Base-by-base conservation (phyloP, 2,113 vertebrate genomes). In the Silurus asotus region DNA sequence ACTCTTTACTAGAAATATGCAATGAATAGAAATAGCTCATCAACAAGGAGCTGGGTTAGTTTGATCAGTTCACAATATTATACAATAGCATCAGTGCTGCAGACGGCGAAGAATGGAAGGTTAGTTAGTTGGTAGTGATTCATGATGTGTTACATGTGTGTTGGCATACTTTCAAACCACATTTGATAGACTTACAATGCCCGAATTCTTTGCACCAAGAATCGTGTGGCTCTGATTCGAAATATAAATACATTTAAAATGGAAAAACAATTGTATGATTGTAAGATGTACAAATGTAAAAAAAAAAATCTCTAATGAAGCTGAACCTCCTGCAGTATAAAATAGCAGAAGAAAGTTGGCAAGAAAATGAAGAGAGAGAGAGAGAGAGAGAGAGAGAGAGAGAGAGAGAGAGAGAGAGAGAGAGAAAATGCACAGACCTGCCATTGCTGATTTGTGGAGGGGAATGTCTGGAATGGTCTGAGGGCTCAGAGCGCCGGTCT, bases 381-480 rank as follows among this genome's bases (percentile, higher is more conserved):
- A 78, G 15, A 28, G 59, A 55, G 45, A 25, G 19, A 20, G 23
- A 58, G 20, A 82, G 23, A 53, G 58, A 55, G 76, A 59, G 8
- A 64, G n/a, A n/a, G 9, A 19, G 37, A 70, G 69, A 72, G 17
- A 48, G 37, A 48, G 17, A 48, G 69, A 49, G 15, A 9, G 37
- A 28, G 10, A 7, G 49, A 55, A 37, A 61, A 6, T 19, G 11
- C 28, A 77, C 86, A 28, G 95, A 99, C 98, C 97, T 99, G 95
- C 97, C 96, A 37, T 96, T 98, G 96, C 96, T 98, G 94, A 97
- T 96, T 91, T 98, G 98, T 85, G 96, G 97, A 55, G 97, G 97
- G 87, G 98, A 99, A 93, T 97, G 97, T 92, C 97, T 95, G 92
- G 97, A 97, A 93, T 96, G 97, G 89, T 99, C 98, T 65, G 98